Percentiles rank a stretch among this genome's conserved stretches.
These are phyloP conservation scores for Sinocyclocheilus anshuiensis DNA, from an alignment of 2,113 vertebrate genomes.

Conservation along the genomic window DNA sequence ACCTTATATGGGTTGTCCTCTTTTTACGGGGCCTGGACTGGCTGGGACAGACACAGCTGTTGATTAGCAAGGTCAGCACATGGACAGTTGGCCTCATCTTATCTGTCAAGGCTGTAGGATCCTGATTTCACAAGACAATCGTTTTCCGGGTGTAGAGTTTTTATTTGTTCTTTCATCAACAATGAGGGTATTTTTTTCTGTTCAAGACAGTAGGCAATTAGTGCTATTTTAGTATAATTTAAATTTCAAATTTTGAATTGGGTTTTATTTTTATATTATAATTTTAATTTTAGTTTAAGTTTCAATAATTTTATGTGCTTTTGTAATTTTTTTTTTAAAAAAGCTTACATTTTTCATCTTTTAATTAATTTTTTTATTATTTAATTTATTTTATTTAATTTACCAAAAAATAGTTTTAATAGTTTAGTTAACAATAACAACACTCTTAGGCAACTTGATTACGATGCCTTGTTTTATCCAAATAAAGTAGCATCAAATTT, in stretches of 20 bases:
- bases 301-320: neutral
- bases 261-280: neutral
- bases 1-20: neutral
- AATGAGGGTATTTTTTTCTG: neutral
- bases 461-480: neutral
- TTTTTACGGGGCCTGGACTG: neutral
- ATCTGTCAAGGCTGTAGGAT: neutral
- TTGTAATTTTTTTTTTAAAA: neutral
- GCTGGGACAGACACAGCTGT: slow-evolving; percentile 33
- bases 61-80: slow-evolving; percentile 46
- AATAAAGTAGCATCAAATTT: neutral
- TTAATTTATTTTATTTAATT: neutral
- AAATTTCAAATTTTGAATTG: neutral
- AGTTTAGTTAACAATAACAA: too few species aligned
- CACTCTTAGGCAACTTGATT: too few species aligned
- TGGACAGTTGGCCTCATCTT: neutral
- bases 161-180: neutral
- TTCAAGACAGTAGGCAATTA: neutral
- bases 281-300: neutral
- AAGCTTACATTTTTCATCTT: neutral
- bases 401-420: too few species aligned
- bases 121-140: neutral
- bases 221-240: neutral
- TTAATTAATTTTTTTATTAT: neutral
- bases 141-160: neutral